Evolutionary conservation across 2,888 invertebrate species (phyloP).

Genomic region (Epinotia brunnichana): DNA sequence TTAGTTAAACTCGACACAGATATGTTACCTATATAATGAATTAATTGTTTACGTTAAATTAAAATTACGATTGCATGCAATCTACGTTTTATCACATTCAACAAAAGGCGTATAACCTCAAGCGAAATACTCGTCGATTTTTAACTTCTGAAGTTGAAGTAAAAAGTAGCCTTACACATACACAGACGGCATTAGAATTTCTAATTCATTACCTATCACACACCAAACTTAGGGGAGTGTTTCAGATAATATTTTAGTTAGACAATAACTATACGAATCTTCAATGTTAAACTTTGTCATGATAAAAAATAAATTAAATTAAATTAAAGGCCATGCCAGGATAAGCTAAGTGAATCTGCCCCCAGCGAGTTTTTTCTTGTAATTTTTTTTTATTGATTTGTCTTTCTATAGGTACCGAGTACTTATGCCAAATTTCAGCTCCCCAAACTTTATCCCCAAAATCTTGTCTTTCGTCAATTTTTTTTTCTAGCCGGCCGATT

Average conservation of each 20-base stretch:
- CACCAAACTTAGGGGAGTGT: constrained; percentile 1
- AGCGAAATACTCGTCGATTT: background rate
- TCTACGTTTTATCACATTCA: background rate
- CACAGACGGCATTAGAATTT: background rate
- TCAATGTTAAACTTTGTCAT: too few species aligned
- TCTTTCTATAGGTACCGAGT: too few species aligned
- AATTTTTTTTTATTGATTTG: too few species aligned
- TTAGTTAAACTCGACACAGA: background rate
- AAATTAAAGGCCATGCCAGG: too few species aligned
- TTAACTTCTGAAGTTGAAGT: constrained; percentile 1
- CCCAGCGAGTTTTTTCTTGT: too few species aligned
- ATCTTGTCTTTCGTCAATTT: too few species aligned
- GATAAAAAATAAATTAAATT: too few species aligned
- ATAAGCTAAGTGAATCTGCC: too few species aligned
- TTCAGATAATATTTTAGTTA: background rate
- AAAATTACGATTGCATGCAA: background rate
- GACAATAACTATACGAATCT: background rate
- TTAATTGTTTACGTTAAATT: background rate
- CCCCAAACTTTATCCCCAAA: too few species aligned
- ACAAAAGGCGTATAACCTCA: background rate
- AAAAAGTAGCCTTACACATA: constrained; percentile 1
- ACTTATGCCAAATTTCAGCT: too few species aligned
- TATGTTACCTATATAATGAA: background rate
- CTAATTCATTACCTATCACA: background rate
- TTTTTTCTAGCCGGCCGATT: too few species aligned